phyloP scores from a whole-genome alignment of 2,113 vertebrate species.

The Calypte anna region DNA sequence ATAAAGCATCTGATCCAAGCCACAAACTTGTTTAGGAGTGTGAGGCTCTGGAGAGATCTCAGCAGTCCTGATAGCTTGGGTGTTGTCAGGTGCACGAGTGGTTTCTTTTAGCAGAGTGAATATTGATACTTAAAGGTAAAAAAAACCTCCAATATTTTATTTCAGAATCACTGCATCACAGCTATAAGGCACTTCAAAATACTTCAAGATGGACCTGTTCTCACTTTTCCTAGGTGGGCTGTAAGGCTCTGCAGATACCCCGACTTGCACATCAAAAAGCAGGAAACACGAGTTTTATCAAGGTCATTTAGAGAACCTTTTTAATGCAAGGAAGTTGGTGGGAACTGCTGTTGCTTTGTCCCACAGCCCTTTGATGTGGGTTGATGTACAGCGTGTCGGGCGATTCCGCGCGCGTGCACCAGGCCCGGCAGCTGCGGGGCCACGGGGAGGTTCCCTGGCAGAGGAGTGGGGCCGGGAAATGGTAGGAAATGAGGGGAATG shows the following conservation, averaged over 20 bases:
- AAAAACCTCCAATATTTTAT: neutral
- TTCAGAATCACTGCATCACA: neutral
- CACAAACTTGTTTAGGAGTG: neutral
- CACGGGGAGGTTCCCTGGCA: neutral
- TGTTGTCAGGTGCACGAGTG: neutral
- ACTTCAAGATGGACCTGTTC: neutral
- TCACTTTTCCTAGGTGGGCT: neutral
- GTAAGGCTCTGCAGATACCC: neutral
- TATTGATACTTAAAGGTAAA: neutral
- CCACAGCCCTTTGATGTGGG: constrained; percentile 62
- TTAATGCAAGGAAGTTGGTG: constrained; percentile 65
- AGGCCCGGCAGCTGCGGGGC: constrained; percentile 68
- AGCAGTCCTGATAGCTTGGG: neutral
- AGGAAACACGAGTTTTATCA: constrained; percentile 78
- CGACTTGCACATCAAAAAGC: constrained; percentile 70
- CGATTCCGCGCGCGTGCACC: neutral
- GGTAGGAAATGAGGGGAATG: constrained; percentile 3
- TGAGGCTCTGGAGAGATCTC: neutral
- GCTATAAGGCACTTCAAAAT: neutral
- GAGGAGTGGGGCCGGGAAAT: neutral
- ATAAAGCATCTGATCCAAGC: neutral
- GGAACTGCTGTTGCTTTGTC: constrained; percentile 44
- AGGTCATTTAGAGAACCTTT: constrained; percentile 66
- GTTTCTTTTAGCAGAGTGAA: neutral
- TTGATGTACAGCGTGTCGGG: constrained; percentile 11